Conservation (phyloP, 2,113 vertebrate species). For the Prionailurus viverrinus region DNA sequence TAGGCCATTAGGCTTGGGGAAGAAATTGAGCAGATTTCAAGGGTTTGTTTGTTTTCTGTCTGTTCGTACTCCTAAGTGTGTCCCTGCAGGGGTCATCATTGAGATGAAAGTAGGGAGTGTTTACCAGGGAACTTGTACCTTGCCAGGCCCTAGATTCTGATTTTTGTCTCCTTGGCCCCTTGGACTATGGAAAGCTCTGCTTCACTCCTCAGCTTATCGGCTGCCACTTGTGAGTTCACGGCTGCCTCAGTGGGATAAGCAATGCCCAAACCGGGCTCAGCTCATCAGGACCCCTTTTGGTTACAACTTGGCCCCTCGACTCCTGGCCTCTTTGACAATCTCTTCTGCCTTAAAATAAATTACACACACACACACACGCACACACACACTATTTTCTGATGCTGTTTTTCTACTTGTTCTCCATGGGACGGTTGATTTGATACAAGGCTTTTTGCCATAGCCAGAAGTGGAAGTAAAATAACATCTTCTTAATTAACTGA, state of each 20-base stretch:
- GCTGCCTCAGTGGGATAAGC: neutral
- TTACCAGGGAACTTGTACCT: neutral
- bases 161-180: neutral
- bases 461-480: constrained; percentile 4
- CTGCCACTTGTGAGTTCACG: neutral
- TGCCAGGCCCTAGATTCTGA: too few relatives aligned
- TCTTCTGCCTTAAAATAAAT: neutral
- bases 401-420: neutral
- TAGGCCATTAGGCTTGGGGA: too few relatives aligned
- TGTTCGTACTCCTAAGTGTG: too few relatives aligned
- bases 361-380: neutral
- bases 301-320: neutral
- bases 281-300: accelerated
- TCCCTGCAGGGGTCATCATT: neutral
- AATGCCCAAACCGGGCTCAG: too few relatives aligned
- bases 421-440: neutral
- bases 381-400: neutral
- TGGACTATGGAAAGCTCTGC: neutral
- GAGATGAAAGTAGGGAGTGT: accelerated
- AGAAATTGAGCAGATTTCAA: neutral
- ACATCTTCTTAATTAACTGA: constrained; percentile 44
- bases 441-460: neutral
- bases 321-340: neutral
- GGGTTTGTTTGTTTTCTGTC: neutral
- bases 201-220: neutral